These are phyloP conservation scores for Argyresthia goedartella DNA, from an alignment of 2,888 invertebrate species.

Conservation along the genomic window DNA sequence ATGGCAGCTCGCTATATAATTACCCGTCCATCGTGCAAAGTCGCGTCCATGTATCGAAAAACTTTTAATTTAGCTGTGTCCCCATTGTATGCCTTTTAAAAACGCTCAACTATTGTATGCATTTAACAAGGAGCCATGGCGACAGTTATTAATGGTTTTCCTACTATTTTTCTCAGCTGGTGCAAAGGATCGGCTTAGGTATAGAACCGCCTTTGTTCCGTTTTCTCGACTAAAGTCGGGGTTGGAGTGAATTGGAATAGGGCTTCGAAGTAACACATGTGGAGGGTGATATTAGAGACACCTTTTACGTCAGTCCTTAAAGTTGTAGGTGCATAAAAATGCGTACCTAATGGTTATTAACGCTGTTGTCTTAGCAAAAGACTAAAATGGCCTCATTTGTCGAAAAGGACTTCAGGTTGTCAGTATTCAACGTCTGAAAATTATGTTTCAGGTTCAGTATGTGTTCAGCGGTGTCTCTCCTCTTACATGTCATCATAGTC, in stretches of 20 bases:
- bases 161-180: slow-evolving; percentile 63
- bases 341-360: too few relatives aligned
- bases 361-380: too few relatives aligned
- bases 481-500: too few relatives aligned
- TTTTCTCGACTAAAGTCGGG: slow-evolving; percentile 7
- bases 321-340: too few relatives aligned
- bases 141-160: slow-evolving; percentile 67
- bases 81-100: slow-evolving; percentile 67
- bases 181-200: slow-evolving; percentile 60
- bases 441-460: too few relatives aligned
- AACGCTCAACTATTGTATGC: slow-evolving; percentile 70
- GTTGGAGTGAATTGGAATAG: slow-evolving; percentile 4
- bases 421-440: too few relatives aligned
- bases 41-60: slow-evolving; percentile 60
- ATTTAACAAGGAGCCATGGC: slow-evolving; percentile 65
- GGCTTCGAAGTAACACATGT: not conserved
- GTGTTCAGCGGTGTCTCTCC: too few relatives aligned
- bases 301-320: too few relatives aligned
- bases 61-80: slow-evolving; percentile 71
- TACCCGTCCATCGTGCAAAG: slow-evolving; percentile 62
- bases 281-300: too few relatives aligned
- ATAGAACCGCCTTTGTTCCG: slow-evolving; percentile 49
- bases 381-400: too few relatives aligned
- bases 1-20: slow-evolving; percentile 37
- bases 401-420: too few relatives aligned